Evolutionary conservation across 2,797 vertebrate species (phyloP), one percentile per base, ranked within the genome.

Genomic region (Scarus forsteni): DNA sequence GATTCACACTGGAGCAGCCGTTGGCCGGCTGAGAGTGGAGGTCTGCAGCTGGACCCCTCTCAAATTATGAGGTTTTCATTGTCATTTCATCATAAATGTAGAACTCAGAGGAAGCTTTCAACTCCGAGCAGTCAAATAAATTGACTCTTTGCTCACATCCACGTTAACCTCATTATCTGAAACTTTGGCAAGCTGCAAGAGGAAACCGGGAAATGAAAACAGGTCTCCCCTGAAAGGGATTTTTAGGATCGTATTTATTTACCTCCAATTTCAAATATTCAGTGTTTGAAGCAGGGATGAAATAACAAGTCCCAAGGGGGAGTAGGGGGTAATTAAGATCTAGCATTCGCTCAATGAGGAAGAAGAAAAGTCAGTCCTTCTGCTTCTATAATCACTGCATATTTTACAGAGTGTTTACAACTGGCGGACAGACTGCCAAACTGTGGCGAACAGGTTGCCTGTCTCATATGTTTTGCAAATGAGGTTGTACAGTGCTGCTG

Each of bases 401-500:
- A 85, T 86, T 85, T 81, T 57, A 79, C 66, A 16, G 39, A 56
- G 63, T 84, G 81, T 88, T 89, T 85, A 84, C 84, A 90, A 77
- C 70, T 39, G 3, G 60, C 34, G 27, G 71, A 83, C 84, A 83
- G 77, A 75, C 79, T 84, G 74, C 59, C 60, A 53, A 75, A 81
- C 15, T 64, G 72, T 73, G 76, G 51, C 10, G 50, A 91, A 84
- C 88, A 89, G 87, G 85, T 89, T 91, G 76, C 57, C 42, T 71
- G 74, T 80, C 85, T 82, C 70, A 81, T 89, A 79, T 85, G 86
- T 85, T 89, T 89, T 89, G 85, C 86, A 90, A 91, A 92, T 90
- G 85, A 89, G 85, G 44, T 72, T 69, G 62, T 81, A 66, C 43
- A 42, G 50, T 56, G 19, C 55, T 76, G 68, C 82, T 78, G 74